Percentiles rank a stretch among this genome's conserved stretches.
Evolutionary conservation across 2,113 vertebrate genomes (phyloP).

Genomic region (Pagrus major): DNA sequence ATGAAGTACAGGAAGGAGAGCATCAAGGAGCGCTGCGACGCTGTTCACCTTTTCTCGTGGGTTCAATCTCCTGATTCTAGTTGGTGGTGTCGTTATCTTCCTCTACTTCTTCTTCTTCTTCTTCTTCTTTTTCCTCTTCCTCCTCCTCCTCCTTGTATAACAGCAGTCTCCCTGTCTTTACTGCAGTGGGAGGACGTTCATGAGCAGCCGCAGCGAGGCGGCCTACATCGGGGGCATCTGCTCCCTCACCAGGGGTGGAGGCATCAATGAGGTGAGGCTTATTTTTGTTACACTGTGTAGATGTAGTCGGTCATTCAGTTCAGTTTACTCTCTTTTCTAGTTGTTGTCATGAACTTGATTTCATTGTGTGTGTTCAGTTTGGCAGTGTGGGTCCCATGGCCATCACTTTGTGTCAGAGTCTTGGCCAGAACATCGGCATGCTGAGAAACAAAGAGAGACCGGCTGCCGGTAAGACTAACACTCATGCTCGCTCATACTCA

Average conservation of each 20-base stretch:
- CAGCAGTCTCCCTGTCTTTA: constrained; percentile 19
- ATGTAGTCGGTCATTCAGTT: neutral
- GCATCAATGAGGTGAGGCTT: constrained; percentile 91
- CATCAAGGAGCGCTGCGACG: constrained; percentile 89
- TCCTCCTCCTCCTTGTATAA: neutral
- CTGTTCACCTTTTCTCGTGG: constrained; percentile 96
- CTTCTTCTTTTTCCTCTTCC: rapidly evolving
- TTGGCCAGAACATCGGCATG: constrained; percentile 98
- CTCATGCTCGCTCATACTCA: neutral
- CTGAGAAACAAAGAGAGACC: constrained; percentile 93
- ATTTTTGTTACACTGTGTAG: too few relatives aligned
- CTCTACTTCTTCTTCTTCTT: too few relatives aligned
- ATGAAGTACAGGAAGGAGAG: constrained; percentile 94
- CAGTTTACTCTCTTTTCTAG: neutral
- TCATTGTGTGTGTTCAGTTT: constrained; percentile 79
- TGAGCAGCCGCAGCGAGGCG: constrained; percentile 92
- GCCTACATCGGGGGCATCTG: constrained; percentile 96
- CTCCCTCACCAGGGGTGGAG: constrained; percentile 88
- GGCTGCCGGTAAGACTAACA: constrained; percentile 86
- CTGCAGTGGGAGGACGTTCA: constrained; percentile 92
- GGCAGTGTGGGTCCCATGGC: constrained; percentile 94
- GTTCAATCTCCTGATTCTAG: constrained; percentile 42
- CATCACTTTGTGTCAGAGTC: constrained; percentile 93
- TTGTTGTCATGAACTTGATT: neutral
- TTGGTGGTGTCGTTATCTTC: neutral